Evolutionary conservation across 1,140 invertebrate species (phyloP), one percentile per base, ranked within the genome.

Genomic region (Lerema accius): DNA sequence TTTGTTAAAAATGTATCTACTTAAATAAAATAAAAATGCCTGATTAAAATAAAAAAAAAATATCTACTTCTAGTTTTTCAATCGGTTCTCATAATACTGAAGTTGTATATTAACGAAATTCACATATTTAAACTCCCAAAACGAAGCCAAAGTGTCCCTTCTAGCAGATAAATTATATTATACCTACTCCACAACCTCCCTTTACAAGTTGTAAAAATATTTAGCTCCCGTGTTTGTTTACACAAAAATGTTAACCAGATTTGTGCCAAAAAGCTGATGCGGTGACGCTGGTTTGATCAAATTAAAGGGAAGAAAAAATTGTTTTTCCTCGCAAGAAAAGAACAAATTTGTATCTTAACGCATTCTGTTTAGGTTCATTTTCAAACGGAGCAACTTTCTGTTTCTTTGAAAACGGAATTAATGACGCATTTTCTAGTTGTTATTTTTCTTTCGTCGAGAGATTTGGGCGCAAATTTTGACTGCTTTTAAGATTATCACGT

Each of bases 171-270:
- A n/a, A n/a, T n/a, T n/a, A n/a, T n/a, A n/a, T n/a, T n/a, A n/a
- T n/a, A n/a, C n/a, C n/a, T n/a, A n/a, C n/a, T n/a, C n/a, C n/a
- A n/a, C n/a, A n/a, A n/a, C n/a, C 35, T 59, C 14, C 15, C 19
- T 23, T 62, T 55, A 13, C 23, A 28, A 32, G 50, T 15, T 45
- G 10, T 35, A 58, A 65, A 65, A 17, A 61, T 45, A 28, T 67
- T 53, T 43, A 66, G 43, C 49, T 45, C 37, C 51, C 43, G 67
- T 78, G 71, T 82, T 80, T 84, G 75, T 77, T 76, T 76, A 66
- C 69, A 72, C 69, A 71, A 69, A 78, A 78, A 73, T 77, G 73
- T 67, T 79, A 84, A 86, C 71, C 69, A 72, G 84, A 82, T 82
- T 86, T 65, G 63, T 68, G 62, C 59, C 51, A 46, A 63, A 73